A percentile compares a stretch with the other conserved stretches of the same genome.
phyloP scores from a whole-genome alignment of 2,888 invertebrate species.

The Falcaria lacertinaria region DNA sequence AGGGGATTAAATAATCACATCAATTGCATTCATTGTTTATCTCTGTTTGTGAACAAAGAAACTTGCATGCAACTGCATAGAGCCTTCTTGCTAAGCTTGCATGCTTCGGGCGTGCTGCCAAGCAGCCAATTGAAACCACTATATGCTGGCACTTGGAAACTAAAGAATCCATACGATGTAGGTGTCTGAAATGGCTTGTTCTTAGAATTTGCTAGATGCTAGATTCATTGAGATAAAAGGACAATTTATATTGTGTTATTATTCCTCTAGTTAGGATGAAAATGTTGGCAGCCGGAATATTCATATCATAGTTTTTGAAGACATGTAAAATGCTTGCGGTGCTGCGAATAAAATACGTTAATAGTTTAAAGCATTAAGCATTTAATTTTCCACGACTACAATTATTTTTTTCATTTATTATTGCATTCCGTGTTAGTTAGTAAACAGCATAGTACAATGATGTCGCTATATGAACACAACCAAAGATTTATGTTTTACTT shows the following conservation, averaged over 20 bases:
- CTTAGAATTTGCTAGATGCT: neutral
- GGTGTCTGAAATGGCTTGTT: neutral
- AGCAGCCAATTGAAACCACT: neutral
- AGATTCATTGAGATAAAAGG: constrained; percentile 1
- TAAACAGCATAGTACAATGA: too few species aligned
- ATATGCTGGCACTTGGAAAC: neutral
- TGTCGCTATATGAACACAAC: neutral
- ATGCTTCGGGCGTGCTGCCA: neutral
- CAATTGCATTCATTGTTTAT: constrained; percentile 49
- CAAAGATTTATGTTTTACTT: neutral
- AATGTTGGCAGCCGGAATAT: too few species aligned
- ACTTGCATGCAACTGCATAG: neutral
- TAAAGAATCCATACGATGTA: neutral
- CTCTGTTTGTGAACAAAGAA: constrained; percentile 29
- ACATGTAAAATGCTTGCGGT: too few species aligned
- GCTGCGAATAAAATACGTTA: too few species aligned
- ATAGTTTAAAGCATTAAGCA: too few species aligned
- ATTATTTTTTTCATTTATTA: too few species aligned
- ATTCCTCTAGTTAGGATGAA: neutral
- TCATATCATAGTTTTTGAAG: too few species aligned
- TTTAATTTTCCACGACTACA: too few species aligned
- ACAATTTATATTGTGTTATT: neutral
- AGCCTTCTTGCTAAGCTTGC: neutral
- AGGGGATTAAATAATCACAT: constrained; percentile 64
- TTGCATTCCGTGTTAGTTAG: too few species aligned